Conservation (phyloP, 1,140 invertebrate genomes). For the Ctenoplectra terminalis region DNA sequence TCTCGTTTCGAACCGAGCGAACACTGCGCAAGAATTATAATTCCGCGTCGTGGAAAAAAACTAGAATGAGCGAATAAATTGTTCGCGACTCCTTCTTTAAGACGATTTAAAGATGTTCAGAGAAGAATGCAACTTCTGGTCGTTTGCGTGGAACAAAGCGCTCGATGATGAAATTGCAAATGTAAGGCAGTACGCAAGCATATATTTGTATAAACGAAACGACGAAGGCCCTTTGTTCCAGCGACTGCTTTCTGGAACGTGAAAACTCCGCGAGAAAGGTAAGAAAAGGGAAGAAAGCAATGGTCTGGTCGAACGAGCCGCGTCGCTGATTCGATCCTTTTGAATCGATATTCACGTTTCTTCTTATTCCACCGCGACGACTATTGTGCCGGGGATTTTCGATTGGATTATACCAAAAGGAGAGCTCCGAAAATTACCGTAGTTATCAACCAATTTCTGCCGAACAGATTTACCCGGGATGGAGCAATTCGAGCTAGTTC, state of each 20-base stretch:
- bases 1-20: background rate
- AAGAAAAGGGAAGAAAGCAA: conserved; percentile 30
- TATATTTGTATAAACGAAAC: conserved; percentile 57
- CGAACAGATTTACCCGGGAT: conserved; percentile 11
- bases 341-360: conserved; percentile 52
- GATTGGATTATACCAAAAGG: conserved; percentile 17
- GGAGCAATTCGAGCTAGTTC: background rate
- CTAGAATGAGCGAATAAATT: too few relatives aligned
- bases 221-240: conserved; percentile 46
- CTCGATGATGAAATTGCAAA: conserved; percentile 45
- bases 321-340: conserved; percentile 43
- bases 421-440: background rate
- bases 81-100: too few relatives aligned
- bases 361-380: conserved; percentile 15
- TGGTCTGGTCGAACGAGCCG: conserved; percentile 14
- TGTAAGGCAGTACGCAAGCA: conserved; percentile 25
- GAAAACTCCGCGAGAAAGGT: conserved; percentile 34
- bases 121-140: background rate
- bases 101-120: background rate
- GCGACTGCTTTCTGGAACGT: conserved; percentile 50
- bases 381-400: conserved; percentile 45
- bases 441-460: conserved; percentile 7
- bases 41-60: too few relatives aligned
- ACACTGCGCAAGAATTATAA: background rate
- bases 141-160: conserved; percentile 46